These are phyloP conservation scores for Malthinus flaveolus DNA, from an alignment of 2,888 invertebrate genomes.

Conservation along the genomic window DNA sequence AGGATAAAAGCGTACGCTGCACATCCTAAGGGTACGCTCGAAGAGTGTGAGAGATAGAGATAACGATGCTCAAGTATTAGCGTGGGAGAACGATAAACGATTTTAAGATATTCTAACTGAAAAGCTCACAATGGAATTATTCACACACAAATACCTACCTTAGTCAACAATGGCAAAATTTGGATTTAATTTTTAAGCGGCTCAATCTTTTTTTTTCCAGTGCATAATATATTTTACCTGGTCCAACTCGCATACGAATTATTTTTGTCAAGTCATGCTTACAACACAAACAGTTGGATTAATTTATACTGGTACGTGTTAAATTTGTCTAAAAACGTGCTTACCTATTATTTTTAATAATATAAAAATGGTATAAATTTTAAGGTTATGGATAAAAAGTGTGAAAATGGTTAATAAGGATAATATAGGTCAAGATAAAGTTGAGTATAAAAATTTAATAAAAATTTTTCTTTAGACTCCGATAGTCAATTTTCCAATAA, in stretches of 20 bases:
- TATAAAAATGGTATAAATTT: too few species aligned
- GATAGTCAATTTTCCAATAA: too few species aligned
- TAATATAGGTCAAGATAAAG: too few species aligned
- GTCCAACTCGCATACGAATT: constrained; percentile 43
- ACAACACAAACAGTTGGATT: constrained; percentile 24
- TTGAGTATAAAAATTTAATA: too few species aligned
- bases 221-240: constrained; percentile 41
- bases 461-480: too few species aligned
- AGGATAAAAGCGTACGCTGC: too few species aligned
- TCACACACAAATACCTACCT: constrained; percentile 49
- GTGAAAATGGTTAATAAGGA: too few species aligned
- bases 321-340: constrained; percentile 6
- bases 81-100: constrained; percentile 43
- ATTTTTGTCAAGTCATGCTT: constrained; percentile 48
- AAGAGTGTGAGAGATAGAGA: constrained; percentile 34
- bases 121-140: constrained; percentile 45
- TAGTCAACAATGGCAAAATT: constrained; percentile 44
- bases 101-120: constrained; percentile 43
- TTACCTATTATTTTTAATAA: not conserved
- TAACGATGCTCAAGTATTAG: constrained; percentile 35
- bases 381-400: too few species aligned
- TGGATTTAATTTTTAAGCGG: constrained; percentile 33
- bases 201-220: constrained; percentile 23
- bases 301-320: constrained; percentile 13
- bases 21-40: not conserved